Percentiles rank a stretch among this genome's conserved stretches.
Conservation (phyloP, 1,140 invertebrate genomes). For the Bombus sylvicola region DNA sequence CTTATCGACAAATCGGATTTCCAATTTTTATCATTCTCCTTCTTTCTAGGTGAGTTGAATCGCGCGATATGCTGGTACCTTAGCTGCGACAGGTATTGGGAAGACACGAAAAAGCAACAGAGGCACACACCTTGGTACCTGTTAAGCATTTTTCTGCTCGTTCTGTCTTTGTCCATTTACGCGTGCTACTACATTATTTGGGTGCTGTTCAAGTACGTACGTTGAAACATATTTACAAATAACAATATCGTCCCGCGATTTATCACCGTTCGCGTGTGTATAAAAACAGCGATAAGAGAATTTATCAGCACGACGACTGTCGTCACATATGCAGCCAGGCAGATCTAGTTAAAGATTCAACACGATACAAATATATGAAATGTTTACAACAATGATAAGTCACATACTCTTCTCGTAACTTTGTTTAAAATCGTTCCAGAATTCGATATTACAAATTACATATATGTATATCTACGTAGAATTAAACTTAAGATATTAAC, state of each 20-base stretch:
- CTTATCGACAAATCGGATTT: not conserved
- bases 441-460: too few relatives aligned
- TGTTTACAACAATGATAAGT: not conserved
- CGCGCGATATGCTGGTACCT: constrained; percentile 95
- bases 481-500: not conserved
- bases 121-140: constrained; percentile 91
- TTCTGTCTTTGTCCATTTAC: constrained; percentile 91
- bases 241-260: not conserved
- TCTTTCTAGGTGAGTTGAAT: constrained; percentile 89
- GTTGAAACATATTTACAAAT: not conserved
- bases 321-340: too few relatives aligned
- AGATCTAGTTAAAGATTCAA: not conserved
- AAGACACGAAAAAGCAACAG: constrained; percentile 89
- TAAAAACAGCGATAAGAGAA: not conserved
- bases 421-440: not conserved
- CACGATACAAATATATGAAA: not conserved
- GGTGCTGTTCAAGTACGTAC: constrained; percentile 93
- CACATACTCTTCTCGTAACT: not conserved
- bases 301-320: not conserved
- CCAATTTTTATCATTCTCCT: not conserved
- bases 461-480: not conserved
- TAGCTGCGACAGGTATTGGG: constrained; percentile 95
- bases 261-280: not conserved
- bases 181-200: constrained; percentile 95
- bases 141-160: constrained; percentile 88